Evolutionary conservation across 2,113 vertebrate genomes (phyloP).

Genomic region (Actenoides hombroni): DNA sequence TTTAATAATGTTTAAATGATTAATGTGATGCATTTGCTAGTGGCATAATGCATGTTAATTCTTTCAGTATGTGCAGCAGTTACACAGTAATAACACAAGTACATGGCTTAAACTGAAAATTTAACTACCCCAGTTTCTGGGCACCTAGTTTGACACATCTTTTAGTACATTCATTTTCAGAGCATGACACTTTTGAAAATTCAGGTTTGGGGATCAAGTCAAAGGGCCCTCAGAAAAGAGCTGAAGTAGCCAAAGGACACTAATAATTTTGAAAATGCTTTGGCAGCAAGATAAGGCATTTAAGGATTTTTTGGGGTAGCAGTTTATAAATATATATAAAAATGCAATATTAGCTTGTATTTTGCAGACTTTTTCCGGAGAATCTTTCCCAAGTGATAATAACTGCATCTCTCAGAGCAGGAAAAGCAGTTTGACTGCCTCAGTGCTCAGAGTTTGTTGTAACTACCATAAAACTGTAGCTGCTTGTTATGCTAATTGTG

Average conservation of each 20-base stretch:
- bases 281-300: background rate
- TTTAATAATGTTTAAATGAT: conserved; percentile 24
- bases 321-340: background rate
- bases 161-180: background rate
- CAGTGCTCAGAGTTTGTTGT: conserved; percentile 11
- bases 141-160: background rate
- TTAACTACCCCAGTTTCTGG: background rate
- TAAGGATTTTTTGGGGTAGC: background rate
- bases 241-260: background rate
- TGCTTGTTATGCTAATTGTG: conserved; percentile 43
- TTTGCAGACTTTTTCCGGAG: background rate
- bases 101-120: background rate
- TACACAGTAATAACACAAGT: background rate
- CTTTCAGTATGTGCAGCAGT: background rate
- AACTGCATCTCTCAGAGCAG: background rate
- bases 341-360: background rate
- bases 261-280: background rate
- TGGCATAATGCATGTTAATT: background rate
- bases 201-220: background rate
- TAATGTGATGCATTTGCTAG: background rate
- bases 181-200: background rate
- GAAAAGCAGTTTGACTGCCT: background rate
- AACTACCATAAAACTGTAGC: background rate
- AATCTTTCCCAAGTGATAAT: background rate
- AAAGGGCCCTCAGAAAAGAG: background rate